Conservation (phyloP, 2,888 invertebrate genomes). For the Campoplex capitator region DNA sequence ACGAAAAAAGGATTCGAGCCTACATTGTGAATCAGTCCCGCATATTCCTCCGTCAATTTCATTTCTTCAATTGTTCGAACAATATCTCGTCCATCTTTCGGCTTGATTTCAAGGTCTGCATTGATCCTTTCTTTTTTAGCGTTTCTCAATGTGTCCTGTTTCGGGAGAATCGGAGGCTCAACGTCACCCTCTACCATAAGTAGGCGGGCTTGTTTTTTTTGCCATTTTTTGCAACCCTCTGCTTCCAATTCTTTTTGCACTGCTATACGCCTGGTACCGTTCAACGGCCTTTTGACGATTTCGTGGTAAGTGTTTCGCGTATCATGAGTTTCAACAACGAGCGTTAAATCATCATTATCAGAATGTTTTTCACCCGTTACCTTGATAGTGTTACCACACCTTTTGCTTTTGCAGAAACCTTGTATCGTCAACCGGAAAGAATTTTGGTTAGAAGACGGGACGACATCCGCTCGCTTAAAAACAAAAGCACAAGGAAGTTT, state of each 20-base stretch:
- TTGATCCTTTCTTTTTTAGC: too few relatives aligned
- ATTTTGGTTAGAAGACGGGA: neutral
- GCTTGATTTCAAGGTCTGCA: neutral
- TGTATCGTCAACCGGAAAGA: slow-evolving; percentile 38
- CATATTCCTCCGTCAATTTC: slow-evolving; percentile 9
- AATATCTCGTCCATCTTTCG: slow-evolving; percentile 5
- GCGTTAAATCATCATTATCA: slow-evolving; percentile 2
- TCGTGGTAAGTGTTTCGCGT: slow-evolving; percentile 28
- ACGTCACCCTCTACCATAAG: slow-evolving; percentile 9
- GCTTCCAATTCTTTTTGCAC: neutral
- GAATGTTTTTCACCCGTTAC: slow-evolving; percentile 32
- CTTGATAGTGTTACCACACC: slow-evolving; percentile 35
- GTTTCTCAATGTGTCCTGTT: neutral
- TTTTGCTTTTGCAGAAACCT: slow-evolving; percentile 44
- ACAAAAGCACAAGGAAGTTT: slow-evolving; percentile 55
- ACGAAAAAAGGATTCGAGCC: too few relatives aligned
- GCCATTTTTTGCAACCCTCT: slow-evolving; percentile 19
- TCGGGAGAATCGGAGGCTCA: slow-evolving; percentile 8
- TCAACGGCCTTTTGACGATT: slow-evolving; percentile 9
- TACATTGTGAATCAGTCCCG: too few relatives aligned
- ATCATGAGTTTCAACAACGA: slow-evolving; percentile 43
- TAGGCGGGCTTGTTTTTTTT: slow-evolving; percentile 3
- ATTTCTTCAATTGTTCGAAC: slow-evolving; percentile 17
- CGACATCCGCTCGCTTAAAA: slow-evolving; percentile 51
- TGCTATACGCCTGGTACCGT: neutral